phyloP scores from a whole-genome alignment of 2,797 vertebrate species.

The Stomatorhinus walkeri region DNA sequence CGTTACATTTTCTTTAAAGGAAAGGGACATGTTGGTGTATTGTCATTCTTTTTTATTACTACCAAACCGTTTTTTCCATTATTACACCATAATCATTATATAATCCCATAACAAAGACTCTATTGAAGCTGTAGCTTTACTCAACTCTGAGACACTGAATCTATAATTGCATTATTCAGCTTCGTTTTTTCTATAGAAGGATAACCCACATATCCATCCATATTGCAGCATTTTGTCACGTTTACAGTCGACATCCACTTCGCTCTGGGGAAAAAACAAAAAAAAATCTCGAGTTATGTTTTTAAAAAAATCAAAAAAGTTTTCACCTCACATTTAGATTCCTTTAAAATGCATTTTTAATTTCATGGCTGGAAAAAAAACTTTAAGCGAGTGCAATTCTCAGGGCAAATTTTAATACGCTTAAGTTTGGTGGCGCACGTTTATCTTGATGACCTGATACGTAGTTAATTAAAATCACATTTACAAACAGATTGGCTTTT shows the following conservation, averaged over 20 bases:
- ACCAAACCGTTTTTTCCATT: slow-evolving; percentile 84
- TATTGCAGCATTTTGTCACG: slow-evolving; percentile 59
- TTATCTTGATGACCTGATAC: slow-evolving; percentile 78
- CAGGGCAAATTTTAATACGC: slow-evolving; percentile 59
- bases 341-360: slow-evolving; percentile 54
- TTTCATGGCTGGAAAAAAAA: slow-evolving; percentile 51
- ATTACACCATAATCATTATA: slow-evolving; percentile 99
- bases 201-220: slow-evolving; percentile 68
- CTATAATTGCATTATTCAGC: slow-evolving; percentile 92
- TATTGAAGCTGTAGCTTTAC: slow-evolving; percentile 94
- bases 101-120: slow-evolving; percentile 98
- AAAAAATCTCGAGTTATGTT: slow-evolving; percentile 68
- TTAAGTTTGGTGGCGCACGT: slow-evolving; percentile 76
- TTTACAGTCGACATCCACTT: slow-evolving; percentile 42
- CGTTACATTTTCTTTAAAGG: slow-evolving; percentile 67
- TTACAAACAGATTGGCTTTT: slow-evolving; percentile 82
- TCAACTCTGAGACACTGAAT: slow-evolving; percentile 91
- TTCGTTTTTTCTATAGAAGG: slow-evolving; percentile 64
- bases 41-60: slow-evolving; percentile 90
- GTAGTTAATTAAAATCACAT: slow-evolving; percentile 86
- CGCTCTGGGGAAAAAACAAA: slow-evolving; percentile 11
- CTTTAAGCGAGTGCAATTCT: slow-evolving; percentile 67
- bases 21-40: slow-evolving; percentile 69
- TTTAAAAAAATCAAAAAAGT: slow-evolving; percentile 65
- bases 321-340: slow-evolving; percentile 70